Evolutionary conservation across 2,888 invertebrate genomes (phyloP).

Genomic region (Hypercompe scribonia): DNA sequence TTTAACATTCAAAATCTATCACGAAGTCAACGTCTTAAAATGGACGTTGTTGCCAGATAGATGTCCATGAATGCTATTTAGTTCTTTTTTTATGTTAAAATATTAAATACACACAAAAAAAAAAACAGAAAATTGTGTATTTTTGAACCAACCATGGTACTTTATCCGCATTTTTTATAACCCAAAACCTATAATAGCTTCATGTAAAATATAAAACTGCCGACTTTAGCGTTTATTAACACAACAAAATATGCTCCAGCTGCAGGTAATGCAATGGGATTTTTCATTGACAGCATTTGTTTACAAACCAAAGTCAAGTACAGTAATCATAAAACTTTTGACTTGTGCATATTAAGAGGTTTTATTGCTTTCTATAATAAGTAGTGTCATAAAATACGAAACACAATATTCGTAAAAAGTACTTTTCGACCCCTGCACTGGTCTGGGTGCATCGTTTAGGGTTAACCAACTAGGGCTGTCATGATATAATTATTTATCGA

Average conservation of each 20-base stretch:
- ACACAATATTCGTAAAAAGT: slow-evolving; percentile 71
- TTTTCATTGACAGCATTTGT: slow-evolving; percentile 9
- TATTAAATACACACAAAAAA: too few relatives aligned
- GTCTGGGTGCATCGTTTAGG: slow-evolving; percentile 68
- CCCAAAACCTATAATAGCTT: too few relatives aligned
- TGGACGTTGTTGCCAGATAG: too few relatives aligned
- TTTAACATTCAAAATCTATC: too few relatives aligned
- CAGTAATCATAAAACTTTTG: slow-evolving; percentile 23
- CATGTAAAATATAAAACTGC: too few relatives aligned
- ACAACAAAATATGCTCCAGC: neutral
- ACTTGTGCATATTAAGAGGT: slow-evolving; percentile 33
- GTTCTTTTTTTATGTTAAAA: too few relatives aligned
- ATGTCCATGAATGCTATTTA: too few relatives aligned
- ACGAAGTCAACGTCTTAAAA: too few relatives aligned
- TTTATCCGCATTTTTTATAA: too few relatives aligned
- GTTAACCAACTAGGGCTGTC: slow-evolving; percentile 55
- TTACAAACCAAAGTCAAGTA: slow-evolving; percentile 26
- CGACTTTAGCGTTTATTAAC: neutral
- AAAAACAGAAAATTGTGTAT: too few relatives aligned
- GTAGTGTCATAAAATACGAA: slow-evolving; percentile 57
- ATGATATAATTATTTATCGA: slow-evolving; percentile 17
- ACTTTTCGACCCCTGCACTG: slow-evolving; percentile 68
- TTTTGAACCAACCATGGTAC: too few relatives aligned
- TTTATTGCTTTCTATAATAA: slow-evolving; percentile 45
- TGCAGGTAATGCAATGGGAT: neutral